These are phyloP conservation scores for Oreochromis mossambicus DNA, from an alignment of 2,797 vertebrate genomes.

Conservation along the genomic window DNA sequence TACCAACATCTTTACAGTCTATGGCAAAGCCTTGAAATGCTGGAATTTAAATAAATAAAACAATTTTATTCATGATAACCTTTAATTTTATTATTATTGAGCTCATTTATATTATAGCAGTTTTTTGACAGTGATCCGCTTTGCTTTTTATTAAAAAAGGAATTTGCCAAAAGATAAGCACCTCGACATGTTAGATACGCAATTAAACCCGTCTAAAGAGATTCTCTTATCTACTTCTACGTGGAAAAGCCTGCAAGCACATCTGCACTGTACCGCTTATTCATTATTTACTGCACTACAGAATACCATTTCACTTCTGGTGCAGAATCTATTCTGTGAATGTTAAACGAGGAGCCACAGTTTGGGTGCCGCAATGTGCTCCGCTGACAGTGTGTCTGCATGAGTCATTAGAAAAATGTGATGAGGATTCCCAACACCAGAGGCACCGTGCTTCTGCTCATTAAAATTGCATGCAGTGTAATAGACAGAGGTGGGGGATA, in stretches of 20 bases:
- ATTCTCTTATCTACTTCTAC: background rate
- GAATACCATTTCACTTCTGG: constrained; percentile 1
- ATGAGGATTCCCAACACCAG: constrained; percentile 36
- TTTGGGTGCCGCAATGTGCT: background rate
- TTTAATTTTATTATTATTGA: background rate
- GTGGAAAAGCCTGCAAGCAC: background rate
- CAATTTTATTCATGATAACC: accelerated
- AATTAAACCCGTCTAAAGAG: background rate
- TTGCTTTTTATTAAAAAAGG: background rate
- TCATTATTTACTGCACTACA: constrained; percentile 18
- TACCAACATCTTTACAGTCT: background rate
- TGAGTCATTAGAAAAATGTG: constrained; percentile 44
- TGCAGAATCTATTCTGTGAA: background rate
- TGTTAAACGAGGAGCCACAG: constrained; percentile 8
- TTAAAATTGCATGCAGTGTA: constrained; percentile 40
- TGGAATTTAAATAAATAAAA: background rate
- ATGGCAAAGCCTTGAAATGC: background rate
- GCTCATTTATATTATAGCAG: background rate
- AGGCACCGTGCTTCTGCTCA: constrained; percentile 33
- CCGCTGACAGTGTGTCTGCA: constrained; percentile 5
- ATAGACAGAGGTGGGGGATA: constrained; percentile 11
- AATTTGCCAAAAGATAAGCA: background rate
- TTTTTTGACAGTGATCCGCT: background rate
- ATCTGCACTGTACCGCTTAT: background rate
- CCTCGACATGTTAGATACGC: background rate